Evolutionary conservation across 53 echinoderm and acorn worm species (phyloP), one percentile per base, ranked within the genome.

Genomic region (Henricia sp.): DNA sequence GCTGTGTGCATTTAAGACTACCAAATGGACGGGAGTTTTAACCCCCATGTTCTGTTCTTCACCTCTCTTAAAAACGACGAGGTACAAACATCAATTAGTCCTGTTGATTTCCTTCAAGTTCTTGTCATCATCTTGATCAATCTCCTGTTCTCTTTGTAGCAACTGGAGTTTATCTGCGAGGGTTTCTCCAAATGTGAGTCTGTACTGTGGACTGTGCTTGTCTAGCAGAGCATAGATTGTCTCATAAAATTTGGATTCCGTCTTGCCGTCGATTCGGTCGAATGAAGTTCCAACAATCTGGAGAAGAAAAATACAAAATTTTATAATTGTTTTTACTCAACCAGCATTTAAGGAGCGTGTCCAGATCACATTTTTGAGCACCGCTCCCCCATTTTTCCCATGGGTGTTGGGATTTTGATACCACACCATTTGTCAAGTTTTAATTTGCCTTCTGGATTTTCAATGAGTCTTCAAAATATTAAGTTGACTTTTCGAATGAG

Each of bases 201-300:
- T 41, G 41, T 97, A 97, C 83, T 94, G 87, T 25, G 94, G 97
- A 58, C 97, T 97, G 84, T 92, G 86, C 62, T 92, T 73, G 67
- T 97, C 97, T 50, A 97, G 74, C 19, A 97, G 80, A 10, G 97
- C 90, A 64, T 97, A 97, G 85, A 97, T 94, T 25, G 97, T 97
- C 82, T 97, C 97, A 85, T 90, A 97, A 82, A 90, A 97, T 0
- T 74, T 60, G 25, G 70, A 50, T 38, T 89, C 77, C 5, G 40
- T 56, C 27, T 38, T 52, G 50, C 68, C 90, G 44, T 88, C 82
- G 14, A 91, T 82, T 32, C 68, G 74, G 67, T 97, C 94, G 72
- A 88, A 97, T 19, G 68, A 64, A 52, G 69, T 84, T 0, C 93
- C 94, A 70, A 97, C 95, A 51, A 97, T 86, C 97, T 92, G 84